Conservation (phyloP, 2,113 vertebrate species). For the Ammodytes dubius region DNA sequence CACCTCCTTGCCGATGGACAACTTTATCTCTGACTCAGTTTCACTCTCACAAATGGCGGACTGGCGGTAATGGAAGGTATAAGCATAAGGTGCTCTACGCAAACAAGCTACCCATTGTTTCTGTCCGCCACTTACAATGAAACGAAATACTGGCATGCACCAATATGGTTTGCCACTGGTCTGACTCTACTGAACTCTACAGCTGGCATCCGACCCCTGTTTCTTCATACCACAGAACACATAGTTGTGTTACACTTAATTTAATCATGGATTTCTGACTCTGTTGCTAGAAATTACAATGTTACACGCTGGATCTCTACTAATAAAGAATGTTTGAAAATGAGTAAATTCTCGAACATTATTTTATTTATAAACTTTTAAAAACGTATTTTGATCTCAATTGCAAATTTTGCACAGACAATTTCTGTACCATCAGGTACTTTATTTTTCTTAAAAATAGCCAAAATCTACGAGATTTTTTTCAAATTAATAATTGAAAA, state of each 20-base stretch:
- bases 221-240: conserved; percentile 5
- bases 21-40: conserved; percentile 76
- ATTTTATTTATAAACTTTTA: conserved; percentile 21
- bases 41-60: conserved; percentile 57
- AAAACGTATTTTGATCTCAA: conserved; percentile 15
- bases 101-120: conserved; percentile 81
- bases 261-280: not conserved
- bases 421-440: not conserved
- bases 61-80: conserved; percentile 44
- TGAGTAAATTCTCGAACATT: not conserved
- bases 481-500: not conserved
- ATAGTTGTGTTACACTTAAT: conserved; percentile 1
- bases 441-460: not conserved
- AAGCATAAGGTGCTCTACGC: conserved; percentile 39
- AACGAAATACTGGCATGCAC: conserved; percentile 62
- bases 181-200: conserved; percentile 26
- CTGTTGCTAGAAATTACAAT: not conserved
- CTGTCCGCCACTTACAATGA: conserved; percentile 39
- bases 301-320: not conserved
- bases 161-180: conserved; percentile 25
- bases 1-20: conserved; percentile 31
- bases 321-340: not conserved
- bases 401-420: not conserved
- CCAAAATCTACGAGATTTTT: not conserved
- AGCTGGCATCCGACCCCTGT: conserved; percentile 7